Evolutionary conservation across 2,888 invertebrate species (phyloP).

Genomic region (Chloromyia formosa): DNA sequence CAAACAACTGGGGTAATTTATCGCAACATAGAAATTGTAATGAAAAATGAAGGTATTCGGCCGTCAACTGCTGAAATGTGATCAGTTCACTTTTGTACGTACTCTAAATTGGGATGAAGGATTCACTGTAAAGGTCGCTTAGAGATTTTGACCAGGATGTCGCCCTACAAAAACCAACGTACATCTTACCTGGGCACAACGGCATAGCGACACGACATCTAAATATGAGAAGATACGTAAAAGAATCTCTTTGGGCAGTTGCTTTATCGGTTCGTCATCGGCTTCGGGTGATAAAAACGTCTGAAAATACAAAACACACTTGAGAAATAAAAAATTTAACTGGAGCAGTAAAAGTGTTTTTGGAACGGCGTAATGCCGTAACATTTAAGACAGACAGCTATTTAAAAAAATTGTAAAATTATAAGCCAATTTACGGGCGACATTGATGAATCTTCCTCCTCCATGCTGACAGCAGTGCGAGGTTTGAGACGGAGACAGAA

Average conservation of each 20-base stretch:
- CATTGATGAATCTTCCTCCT: constrained; percentile 34
- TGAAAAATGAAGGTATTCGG: too few species aligned
- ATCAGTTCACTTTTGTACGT: too few species aligned
- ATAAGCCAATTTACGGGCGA: constrained; percentile 35
- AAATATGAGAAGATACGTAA: constrained; percentile 94
- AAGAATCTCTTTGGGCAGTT: constrained; percentile 95
- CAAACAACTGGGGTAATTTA: too few species aligned
- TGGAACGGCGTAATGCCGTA: not conserved
- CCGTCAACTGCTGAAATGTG: too few species aligned
- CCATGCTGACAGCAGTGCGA: not conserved
- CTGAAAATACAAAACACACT: constrained; percentile 51
- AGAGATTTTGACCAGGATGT: too few species aligned
- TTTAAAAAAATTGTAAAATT: not conserved
- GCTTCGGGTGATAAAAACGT: constrained; percentile 63
- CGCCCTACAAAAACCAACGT: too few species aligned
- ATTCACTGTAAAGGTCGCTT: too few species aligned
- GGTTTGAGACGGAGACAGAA: constrained; percentile 4
- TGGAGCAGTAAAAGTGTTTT: not conserved
- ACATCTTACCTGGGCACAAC: constrained; percentile 93
- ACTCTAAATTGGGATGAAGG: too few species aligned
- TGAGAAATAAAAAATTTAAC: not conserved
- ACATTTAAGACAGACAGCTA: not conserved
- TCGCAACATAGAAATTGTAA: too few species aligned
- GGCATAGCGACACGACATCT: constrained; percentile 94
- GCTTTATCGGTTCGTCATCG: constrained; percentile 67